Conservation (phyloP, 2,888 invertebrate genomes). For the Drosophila limbata region DNA sequence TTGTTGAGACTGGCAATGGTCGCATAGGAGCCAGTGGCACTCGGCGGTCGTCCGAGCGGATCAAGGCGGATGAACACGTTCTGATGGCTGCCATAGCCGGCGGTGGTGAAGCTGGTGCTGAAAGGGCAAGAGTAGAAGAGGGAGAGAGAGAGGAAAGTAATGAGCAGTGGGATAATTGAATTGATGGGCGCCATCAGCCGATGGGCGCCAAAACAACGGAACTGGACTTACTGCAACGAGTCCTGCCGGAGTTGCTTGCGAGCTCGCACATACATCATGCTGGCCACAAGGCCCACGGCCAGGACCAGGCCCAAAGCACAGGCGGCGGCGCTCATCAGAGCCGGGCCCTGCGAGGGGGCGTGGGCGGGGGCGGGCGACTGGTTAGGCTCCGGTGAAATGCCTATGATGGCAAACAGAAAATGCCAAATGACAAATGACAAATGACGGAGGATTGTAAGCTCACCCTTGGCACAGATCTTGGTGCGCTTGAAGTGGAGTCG, state of each 20-base stretch:
- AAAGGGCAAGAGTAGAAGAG: neutral
- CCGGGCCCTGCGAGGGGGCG: constrained; percentile 88
- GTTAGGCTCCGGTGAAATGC: constrained; percentile 88
- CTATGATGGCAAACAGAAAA: constrained; percentile 60
- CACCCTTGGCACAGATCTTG: constrained; percentile 94
- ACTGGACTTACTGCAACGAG: constrained; percentile 83
- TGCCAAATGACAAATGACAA: constrained; percentile 10
- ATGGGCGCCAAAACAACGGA: too few species aligned
- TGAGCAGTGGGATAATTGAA: constrained; percentile 38
- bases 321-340: constrained; percentile 92
- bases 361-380: constrained; percentile 90
- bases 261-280: constrained; percentile 85
- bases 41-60: constrained; percentile 90
- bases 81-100: constrained; percentile 91
- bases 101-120: constrained; percentile 92
- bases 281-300: constrained; percentile 84
- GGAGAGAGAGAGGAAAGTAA: constrained; percentile 5
- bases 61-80: constrained; percentile 92
- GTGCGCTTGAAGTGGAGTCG: constrained; percentile 92
- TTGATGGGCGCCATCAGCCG: constrained; percentile 25
- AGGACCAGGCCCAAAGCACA: constrained; percentile 89
- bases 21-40: constrained; percentile 91
- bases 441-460: constrained; percentile 24
- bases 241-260: constrained; percentile 85
- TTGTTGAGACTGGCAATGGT: constrained; percentile 93